Evolutionary conservation across 2,888 invertebrate species (phyloP), one percentile per base, ranked within the genome.

Genomic region (Agriopis marginaria): DNA sequence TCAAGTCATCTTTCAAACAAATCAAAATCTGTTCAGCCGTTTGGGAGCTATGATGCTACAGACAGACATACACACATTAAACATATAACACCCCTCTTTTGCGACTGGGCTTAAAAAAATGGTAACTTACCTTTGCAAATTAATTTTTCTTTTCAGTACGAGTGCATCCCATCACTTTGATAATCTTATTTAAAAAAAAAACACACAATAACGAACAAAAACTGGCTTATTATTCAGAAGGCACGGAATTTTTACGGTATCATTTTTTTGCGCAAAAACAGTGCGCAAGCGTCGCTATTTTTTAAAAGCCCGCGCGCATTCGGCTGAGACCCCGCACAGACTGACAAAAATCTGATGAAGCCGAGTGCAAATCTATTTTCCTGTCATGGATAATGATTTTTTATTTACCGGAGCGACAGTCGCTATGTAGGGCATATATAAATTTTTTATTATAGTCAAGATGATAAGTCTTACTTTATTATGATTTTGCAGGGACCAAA

Each of bases 231-330:
- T 39, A 32, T 54, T 53, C 7, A 53, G 39, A n/a, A 12, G 17
- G 50, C 23, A 12, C 51, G 1, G 10, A n/a, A 4, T 54, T 53
- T 53, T 62, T 23, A 44, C 44, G 53, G 32, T 45, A 50, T 11
- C 40, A 56, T 61, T 76, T 54, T n/a, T 84, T 86, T 84, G 84
- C 89, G 87, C 87, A 79, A 72, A 64, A 63, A 23, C n/a, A 32
- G 32, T 72, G 83, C 86, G 88, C 86, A 79, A 82, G 85, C 87
- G 86, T 81, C 65, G 70, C 72, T 71, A 82, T 80, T 82, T 85
- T 87, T 85, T 87, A 40, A 8, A 39, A 61, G 23, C 14, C 65
- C 87, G 83, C 84, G 91, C 89, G 89, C 90, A 81, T 85, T 83
- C 83, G 82, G 72, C 90, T 82, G 79, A 84, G 85, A 82, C 79